Conservation (phyloP, 2,888 invertebrate genomes). For the Tinea pellionella region DNA sequence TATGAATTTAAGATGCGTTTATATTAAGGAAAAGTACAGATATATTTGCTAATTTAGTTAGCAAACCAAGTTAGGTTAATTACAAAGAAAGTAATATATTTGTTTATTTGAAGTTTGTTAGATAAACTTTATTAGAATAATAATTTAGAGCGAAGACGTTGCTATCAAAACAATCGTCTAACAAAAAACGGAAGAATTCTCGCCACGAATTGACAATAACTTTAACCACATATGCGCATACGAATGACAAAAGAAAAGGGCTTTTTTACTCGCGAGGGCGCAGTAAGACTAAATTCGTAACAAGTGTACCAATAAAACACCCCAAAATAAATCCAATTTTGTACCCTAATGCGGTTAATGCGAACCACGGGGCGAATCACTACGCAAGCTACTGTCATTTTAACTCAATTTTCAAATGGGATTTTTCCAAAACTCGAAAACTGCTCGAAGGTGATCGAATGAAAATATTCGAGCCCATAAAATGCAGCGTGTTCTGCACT, state of each 20-base stretch:
- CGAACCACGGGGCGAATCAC: slow-evolving; percentile 65
- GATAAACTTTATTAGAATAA: no score
- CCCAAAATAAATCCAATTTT: slow-evolving; percentile 64
- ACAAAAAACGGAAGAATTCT: slow-evolving; percentile 8
- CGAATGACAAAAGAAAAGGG: slow-evolving; percentile 9
- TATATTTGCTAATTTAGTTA: no score
- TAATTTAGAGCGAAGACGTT: no score
- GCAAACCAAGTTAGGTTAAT: no score
- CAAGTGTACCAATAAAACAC: slow-evolving; percentile 66
- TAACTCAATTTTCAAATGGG: slow-evolving; percentile 64
- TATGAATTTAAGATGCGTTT: no score
- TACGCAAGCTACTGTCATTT: slow-evolving; percentile 67
- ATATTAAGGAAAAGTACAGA: no score
- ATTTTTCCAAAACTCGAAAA: slow-evolving; percentile 20
- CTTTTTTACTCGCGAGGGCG: slow-evolving; percentile 19
- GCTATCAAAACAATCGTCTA: neutral
- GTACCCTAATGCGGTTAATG: slow-evolving; percentile 63
- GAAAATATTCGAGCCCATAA: slow-evolving; percentile 60
- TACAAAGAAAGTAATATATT: no score
- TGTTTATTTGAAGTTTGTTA: no score
- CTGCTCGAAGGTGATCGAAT: slow-evolving; percentile 39
- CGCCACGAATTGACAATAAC: slow-evolving; percentile 11
- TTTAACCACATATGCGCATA: slow-evolving; percentile 13
- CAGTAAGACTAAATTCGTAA: slow-evolving; percentile 51
- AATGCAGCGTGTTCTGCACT: slow-evolving; percentile 21